A percentile compares a stretch with the other conserved stretches of the same genome.
Conservation (phyloP, 1,140 invertebrate genomes). For the Apocrypta bakeri region DNA sequence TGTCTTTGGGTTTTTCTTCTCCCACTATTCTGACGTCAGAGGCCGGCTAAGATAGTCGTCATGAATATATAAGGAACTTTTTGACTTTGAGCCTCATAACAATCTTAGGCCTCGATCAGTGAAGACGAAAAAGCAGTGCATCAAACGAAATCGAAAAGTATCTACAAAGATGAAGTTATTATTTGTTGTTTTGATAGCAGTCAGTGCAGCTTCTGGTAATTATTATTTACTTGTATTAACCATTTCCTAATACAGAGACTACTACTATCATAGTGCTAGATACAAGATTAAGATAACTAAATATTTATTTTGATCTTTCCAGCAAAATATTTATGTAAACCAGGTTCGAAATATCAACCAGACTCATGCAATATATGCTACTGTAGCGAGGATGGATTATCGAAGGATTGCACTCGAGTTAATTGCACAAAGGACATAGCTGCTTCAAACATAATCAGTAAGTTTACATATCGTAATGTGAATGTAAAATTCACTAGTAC, state of each 20-base stretch:
- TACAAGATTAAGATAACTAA: too few relatives aligned
- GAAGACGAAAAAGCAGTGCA: background rate
- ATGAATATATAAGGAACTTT: background rate
- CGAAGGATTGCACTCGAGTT: background rate
- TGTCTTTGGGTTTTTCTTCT: background rate
- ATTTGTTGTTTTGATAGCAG: background rate
- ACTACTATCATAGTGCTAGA: too few relatives aligned
- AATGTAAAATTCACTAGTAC: too few relatives aligned
- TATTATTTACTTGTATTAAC: background rate
- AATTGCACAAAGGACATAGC: too few relatives aligned
- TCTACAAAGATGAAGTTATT: conserved; percentile 13
- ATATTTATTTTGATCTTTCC: too few relatives aligned
- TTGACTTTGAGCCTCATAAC: background rate
- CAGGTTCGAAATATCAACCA: too few relatives aligned
- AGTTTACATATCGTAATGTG: background rate
- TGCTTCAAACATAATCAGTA: background rate
- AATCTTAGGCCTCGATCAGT: background rate
- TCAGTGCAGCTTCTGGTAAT: background rate
- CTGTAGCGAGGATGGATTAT: too few relatives aligned
- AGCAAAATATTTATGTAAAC: too few relatives aligned
- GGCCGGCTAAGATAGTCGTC: background rate
- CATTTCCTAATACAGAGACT: background rate
- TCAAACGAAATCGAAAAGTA: background rate
- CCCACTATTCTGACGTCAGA: conserved; percentile 15
- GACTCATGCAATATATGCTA: too few relatives aligned